Base-by-base conservation (phyloP, 1,140 invertebrate genomes). In the Cydia fagiglandana region DNA sequence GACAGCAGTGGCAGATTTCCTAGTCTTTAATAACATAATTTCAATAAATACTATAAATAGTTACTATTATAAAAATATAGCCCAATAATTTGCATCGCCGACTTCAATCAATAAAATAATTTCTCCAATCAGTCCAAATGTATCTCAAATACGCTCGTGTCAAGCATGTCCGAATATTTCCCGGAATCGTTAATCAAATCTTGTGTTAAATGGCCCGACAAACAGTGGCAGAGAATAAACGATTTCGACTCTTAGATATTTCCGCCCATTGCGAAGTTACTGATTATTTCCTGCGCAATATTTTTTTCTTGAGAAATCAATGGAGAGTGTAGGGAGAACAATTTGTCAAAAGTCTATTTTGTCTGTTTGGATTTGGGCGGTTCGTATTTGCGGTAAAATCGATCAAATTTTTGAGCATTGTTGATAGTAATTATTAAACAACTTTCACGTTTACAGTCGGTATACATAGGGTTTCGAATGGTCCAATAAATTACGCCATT, bases 261-360 rank as follows among this genome's bases (percentile, higher is more conserved):
- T 80, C 83, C 82, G 76, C 56, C 80, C 73, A 74, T 79, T 76
- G 74, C 74, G 75, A 77, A 81, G 79, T 86, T 83, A 81, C 84
- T 85, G 83, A 88, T 88, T 80, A 90, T 87, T 86, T 85, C 84
- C 75, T 78, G 79, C 73, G 74, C 80, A 80, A 82, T 87, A 86
- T 88, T 89, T 88, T 45, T 88, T 89, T 88, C 84, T 85, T 81
- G 78, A 80, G 81, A 84, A 85, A 84, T 83, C 85, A 89, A 88
- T 89, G 83, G 81, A 85, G 80, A 86, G 81, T 82, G 84, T 86
- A 86, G 88, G 81, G 82, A 78, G 75, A 84, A 84, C 84, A 83
- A 91, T 89, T 91, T 89, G 83, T 91, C 87, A 86, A 79, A 75
- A 81, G 82, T 77, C 77, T 83, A 82, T 81, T 86, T 86, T 84